Base-by-base conservation (phyloP, 2,888 invertebrate species). In the Nomada flava region DNA sequence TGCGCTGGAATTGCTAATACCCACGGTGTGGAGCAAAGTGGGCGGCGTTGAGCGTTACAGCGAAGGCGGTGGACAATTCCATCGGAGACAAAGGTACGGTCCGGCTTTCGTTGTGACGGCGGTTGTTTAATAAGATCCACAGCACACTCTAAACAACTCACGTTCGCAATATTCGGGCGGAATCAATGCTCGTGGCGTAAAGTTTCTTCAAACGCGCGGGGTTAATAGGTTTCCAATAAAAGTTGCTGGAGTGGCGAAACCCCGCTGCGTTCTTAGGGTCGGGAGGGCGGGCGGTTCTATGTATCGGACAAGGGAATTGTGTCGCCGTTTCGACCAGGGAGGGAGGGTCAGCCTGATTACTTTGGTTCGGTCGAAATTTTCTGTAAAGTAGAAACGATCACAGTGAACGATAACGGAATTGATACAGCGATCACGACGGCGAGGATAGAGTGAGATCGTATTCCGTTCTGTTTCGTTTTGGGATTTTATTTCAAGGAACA, bases 211-310 rank as follows among this genome's bases (percentile, higher is more conserved):
- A 67, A 23, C 73, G 70, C 50, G 55, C 64, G 47, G 79, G 79
- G 79, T 83, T 83, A 83, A 83, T 83, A 83, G 83, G 79, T 83
- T 83, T 74, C 79, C 83, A 76, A 83, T 83, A 83, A 83, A 83
- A 83, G 83, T 79, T 83, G 84, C 83, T 75, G 83, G 75, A 78
- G 84, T 79, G 84, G 83, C 79, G 77, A 74, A 77, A 83, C 65
- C 77, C 65, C 62, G 26, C 50, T 44, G 73, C 69, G 77, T 65
- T 55, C 53, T 47, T 52, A 62, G 77, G 67, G 57, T 69, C 53
- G 63, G 60, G 3, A n/a, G 7, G n/a, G 55, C 2, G 10, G 57
- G 20, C 15, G n/a, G 23, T 44, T 47, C 71, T 65, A 62, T 71
- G 74, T 68, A 71, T 47, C 26, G 62, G 47, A 36, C 15, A 13